Base-by-base conservation (phyloP, 23 tunicate species). In the Halocynthia aurantium region DNA sequence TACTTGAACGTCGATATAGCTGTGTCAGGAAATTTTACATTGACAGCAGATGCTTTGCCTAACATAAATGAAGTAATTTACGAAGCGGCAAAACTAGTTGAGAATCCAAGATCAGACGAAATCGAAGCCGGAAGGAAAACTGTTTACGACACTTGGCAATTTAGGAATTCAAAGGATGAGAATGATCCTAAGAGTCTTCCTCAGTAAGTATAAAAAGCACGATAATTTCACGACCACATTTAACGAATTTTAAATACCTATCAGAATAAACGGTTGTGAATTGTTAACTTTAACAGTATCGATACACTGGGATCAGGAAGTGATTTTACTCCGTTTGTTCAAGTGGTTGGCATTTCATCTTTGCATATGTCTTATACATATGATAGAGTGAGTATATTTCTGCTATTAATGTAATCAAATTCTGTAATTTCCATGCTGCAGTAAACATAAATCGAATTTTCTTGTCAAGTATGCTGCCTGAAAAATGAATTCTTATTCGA, bases 1-100 rank as follows among this genome's bases (percentile, higher is more conserved):
- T 89, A 89, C 75, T 58, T 89, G 7, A 89, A 89, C 63, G 65
- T 80, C 50, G 96, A 89, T 66, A 74, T 78, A 6, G 67, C 82
- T 11, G 96, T 89, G 0, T 6, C 6, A 51, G 96, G 96, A 80
- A 89, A 89, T 53, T 80, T 18, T 57, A 70, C 85, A 15, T 61
- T 89, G 7, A 0, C 22, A 0, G 84, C 8, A 17, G 50, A 52
- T 52, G 91, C 86, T 52, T 77, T 81, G 20, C 63, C 73, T 49
- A 81, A 84, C 57, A 65, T 86, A 2, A 63, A 84, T 22, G 70
- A 81, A 51, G 20, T 81, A 7, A 60, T 81, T 12, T 86, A 52
- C 54, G 81, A 86, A 52, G 75, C 85, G 7, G 81, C 91, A 9
- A 86, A 80, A 52, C 52, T 54, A 0, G 69, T 86, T 67, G 20